phyloP scores from a whole-genome alignment of 2,797 vertebrate species.

The Lepus oiostolus region DNA sequence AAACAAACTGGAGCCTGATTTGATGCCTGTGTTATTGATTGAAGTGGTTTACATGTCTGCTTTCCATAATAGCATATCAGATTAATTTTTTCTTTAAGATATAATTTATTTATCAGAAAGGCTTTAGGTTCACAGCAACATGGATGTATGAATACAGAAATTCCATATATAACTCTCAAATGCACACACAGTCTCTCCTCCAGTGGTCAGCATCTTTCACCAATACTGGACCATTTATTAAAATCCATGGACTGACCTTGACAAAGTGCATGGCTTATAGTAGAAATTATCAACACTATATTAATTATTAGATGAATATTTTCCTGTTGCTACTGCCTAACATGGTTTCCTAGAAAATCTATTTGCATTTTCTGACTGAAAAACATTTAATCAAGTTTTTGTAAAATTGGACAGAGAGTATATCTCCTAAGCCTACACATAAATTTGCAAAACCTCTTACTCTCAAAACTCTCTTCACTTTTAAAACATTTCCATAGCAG shows the following conservation, averaged over 20 bases:
- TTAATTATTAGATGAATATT: not conserved
- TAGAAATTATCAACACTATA: not conserved
- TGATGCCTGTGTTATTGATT: not conserved
- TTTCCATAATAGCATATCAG: not conserved
- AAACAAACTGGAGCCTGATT: not conserved
- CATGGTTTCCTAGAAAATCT: constrained; percentile 19
- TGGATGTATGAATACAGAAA: not conserved
- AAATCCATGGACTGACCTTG: not conserved
- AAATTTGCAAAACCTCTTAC: not conserved
- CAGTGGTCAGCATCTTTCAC: too few species aligned
- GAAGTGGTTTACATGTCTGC: not conserved
- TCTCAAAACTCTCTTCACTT: not conserved
- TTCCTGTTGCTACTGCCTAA: not conserved
- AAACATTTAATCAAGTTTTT: not conserved
- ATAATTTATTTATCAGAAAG: not conserved
- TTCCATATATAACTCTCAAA: not conserved
- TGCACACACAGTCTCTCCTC: too few species aligned
- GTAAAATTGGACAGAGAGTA: not conserved
- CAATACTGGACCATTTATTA: too few species aligned
- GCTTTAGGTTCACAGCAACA: not conserved
- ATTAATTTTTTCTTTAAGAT: not conserved
- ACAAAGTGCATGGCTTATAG: not conserved
- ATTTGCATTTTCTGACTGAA: not conserved
- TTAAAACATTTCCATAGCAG: not conserved
- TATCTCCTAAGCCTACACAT: not conserved